Conservation (phyloP, 2,797 vertebrate genomes). For the Anolis apletophallus region DNA sequence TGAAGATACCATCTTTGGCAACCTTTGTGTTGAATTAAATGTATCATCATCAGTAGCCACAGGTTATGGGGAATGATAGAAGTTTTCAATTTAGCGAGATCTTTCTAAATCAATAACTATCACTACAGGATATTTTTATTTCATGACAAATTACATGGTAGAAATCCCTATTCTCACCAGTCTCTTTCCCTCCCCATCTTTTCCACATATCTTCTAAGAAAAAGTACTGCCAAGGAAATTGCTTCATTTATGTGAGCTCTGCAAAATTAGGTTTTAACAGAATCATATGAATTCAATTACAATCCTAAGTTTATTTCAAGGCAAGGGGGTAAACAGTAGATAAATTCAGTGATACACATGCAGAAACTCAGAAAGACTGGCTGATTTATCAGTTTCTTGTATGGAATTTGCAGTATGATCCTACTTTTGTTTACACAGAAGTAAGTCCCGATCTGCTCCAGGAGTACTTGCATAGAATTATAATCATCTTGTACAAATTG, state of each 20-base stretch:
- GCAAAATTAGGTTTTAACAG: not conserved
- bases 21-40: not conserved
- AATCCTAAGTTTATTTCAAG: not conserved
- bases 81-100: not conserved
- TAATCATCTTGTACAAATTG: not conserved
- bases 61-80: accelerated
- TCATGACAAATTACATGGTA: constrained; percentile 6
- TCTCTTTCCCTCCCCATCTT: no score
- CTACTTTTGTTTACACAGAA: not conserved
- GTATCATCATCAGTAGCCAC: not conserved
- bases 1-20: not conserved
- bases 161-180: not conserved
- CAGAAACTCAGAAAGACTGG: accelerated
- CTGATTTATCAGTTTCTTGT: not conserved
- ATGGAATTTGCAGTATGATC: not conserved
- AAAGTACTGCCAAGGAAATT: not conserved
- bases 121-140: accelerated
- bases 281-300: not conserved
- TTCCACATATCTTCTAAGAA: not conserved
- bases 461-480: not conserved
- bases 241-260: not conserved
- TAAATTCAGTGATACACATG: not conserved
- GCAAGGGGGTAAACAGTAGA: not conserved
- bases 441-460: not conserved
- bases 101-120: constrained; percentile 31